A percentile compares a stretch with the other conserved stretches of the same genome.
Conservation (phyloP, 2,888 invertebrate genomes). For the Aporophyla nigra region DNA sequence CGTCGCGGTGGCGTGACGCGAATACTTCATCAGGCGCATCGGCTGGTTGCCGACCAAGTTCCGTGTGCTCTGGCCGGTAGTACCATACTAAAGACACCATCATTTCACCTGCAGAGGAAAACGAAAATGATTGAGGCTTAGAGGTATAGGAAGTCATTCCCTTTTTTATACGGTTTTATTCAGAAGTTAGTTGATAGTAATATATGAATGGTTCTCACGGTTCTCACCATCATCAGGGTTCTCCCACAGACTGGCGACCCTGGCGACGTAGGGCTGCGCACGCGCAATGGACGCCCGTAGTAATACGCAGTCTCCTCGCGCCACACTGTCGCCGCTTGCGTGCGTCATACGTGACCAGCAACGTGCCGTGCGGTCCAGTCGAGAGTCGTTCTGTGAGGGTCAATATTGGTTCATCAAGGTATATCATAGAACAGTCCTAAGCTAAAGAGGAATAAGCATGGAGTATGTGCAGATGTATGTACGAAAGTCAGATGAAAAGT, state of each 20-base stretch:
- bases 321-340: conserved; percentile 96
- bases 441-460: background rate
- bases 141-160: background rate
- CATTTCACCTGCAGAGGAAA: conserved; percentile 95
- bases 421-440: background rate
- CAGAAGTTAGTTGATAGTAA: background rate
- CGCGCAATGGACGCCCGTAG: conserved; percentile 96
- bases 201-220: conserved; percentile 51
- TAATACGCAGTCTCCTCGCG: conserved; percentile 97
- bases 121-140: background rate
- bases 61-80: conserved; percentile 99
- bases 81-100: conserved; percentile 99
- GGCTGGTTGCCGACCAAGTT: conserved; percentile 94
- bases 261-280: conserved; percentile 97
- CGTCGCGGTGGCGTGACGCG: conserved; percentile 98
- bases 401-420: background rate
- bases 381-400: conserved; percentile 81
- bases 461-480: background rate
- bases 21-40: conserved; percentile 98
- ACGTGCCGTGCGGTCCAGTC: conserved; percentile 92
- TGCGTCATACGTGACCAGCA: conserved; percentile 98
- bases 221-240: conserved; percentile 96
- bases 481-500: background rate
- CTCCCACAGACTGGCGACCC: conserved; percentile 98
- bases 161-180: background rate